Evolutionary conservation across 2,113 vertebrate genomes (phyloP).

Genomic region (Macroglossus sobrinus): DNA sequence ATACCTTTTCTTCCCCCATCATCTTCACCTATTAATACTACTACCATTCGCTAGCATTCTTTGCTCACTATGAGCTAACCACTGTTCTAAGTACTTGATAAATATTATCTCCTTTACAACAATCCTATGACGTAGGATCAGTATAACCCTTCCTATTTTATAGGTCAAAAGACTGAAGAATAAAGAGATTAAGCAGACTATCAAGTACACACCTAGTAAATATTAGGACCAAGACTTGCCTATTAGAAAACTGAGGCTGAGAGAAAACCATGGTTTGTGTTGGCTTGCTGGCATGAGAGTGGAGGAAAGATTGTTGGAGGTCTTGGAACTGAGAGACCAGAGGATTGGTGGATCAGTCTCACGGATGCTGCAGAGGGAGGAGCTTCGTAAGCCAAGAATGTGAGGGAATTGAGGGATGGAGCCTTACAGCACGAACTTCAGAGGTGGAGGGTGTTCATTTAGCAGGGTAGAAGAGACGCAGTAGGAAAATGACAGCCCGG

Average conservation of each 20-base stretch:
- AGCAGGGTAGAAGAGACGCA: not conserved
- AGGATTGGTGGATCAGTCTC: not conserved
- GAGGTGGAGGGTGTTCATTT: not conserved
- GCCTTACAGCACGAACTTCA: not conserved
- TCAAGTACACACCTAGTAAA: not conserved
- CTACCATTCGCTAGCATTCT: not conserved
- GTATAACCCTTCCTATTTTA: not conserved
- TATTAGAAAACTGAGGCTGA: not conserved
- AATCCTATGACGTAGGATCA: not conserved
- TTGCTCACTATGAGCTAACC: not conserved
- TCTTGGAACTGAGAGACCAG: not conserved
- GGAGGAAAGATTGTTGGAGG: not conserved
- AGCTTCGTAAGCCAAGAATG: not conserved
- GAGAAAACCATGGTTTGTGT: not conserved
- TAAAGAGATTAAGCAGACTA: not conserved
- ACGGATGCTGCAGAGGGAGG: not conserved
- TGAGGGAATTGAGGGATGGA: not conserved
- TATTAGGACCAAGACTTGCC: not conserved
- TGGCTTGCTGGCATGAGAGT: too few relatives aligned
- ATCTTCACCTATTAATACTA: not conserved
- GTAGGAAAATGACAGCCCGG: not conserved
- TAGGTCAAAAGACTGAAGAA: not conserved
- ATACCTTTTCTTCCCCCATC: not conserved
- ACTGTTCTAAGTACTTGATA: not conserved
- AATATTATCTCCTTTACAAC: not conserved